A percentile compares a stretch with the other conserved stretches of the same genome.
These are phyloP conservation scores for Chaenodraco wilsoni DNA, from an alignment of 2,797 vertebrate species.

Conservation along the genomic window DNA sequence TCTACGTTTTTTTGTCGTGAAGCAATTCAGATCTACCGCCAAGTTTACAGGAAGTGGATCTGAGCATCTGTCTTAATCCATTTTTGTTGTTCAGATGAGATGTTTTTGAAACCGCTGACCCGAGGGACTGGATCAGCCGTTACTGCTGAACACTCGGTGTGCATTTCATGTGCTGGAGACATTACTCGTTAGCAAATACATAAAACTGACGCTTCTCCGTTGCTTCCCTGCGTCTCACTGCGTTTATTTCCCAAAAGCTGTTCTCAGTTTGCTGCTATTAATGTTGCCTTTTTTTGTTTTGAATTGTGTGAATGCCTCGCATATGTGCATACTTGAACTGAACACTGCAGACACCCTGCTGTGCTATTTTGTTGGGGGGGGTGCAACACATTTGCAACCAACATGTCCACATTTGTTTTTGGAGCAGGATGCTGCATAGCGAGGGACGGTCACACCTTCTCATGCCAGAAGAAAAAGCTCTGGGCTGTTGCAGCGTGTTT, in stretches of 20 bases:
- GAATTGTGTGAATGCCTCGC: constrained; percentile 82
- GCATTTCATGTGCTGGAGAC: constrained; percentile 62
- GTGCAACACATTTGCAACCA: constrained; percentile 29
- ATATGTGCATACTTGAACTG: constrained; percentile 85
- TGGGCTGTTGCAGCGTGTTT: constrained; percentile 78
- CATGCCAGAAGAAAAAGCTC: constrained; percentile 26
- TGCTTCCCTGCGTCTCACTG: constrained; percentile 80
- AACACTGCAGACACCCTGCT: constrained; percentile 81
- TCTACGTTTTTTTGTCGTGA: constrained; percentile 32
- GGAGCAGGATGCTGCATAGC: constrained; percentile 48
- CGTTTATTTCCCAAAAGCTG: constrained; percentile 85
- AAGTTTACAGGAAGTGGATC: constrained; percentile 37
- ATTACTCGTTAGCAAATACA: constrained; percentile 55
- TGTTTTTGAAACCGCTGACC: constrained; percentile 13
- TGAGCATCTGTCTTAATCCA: constrained; percentile 57
- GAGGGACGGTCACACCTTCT: constrained; percentile 32
- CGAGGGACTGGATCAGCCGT: constrained; percentile 29
- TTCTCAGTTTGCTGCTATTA: constrained; percentile 94
- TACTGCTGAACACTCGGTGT: constrained; percentile 47
- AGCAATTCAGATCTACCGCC: constrained; percentile 44
- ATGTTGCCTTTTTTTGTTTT: constrained; percentile 90
- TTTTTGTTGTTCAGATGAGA: constrained; percentile 40
- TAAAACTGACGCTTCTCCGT: constrained; percentile 51
- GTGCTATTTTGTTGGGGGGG: constrained; percentile 68
- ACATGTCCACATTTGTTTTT: constrained; percentile 33